Evolutionary conservation across 2,888 invertebrate species (phyloP), one percentile per base, ranked within the genome.

Genomic region (Oscheius sp.): DNA sequence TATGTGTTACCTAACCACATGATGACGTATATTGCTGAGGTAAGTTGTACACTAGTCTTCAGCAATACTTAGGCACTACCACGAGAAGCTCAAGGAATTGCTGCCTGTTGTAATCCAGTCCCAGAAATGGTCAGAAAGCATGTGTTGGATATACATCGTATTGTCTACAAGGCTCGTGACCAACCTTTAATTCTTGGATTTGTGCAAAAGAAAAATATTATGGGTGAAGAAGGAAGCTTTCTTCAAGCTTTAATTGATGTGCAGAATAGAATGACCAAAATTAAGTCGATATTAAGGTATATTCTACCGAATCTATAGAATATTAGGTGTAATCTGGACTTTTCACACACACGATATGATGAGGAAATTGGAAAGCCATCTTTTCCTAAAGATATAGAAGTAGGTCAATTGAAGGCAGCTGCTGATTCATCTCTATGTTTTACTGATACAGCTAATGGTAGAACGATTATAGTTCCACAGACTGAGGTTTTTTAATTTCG

Each of bases 1-100:
- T 97, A 93, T 87, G 92, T 98, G 51, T 88, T 98, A 68, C 96
- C 97, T 0, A 95, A 95, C 87, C 95, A 96, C 87, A 95, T 95
- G 95, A 87, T 98, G 88, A 86, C 96, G 63, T 91, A 93, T 85
- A 92, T 97, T 69, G 91, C 94, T 0, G 94, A 95, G 87, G 89
- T 49, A 12, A 5, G 8, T 24, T 6, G 6, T 26, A 20, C n/a
- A 20, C 5, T 17, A 2, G 32, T 14, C 2, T 41, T 41, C 45
- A 17, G 5, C n/a, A 41, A 17, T 1, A 32, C 68, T 59, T 36
- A 73, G 70, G 68, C 75, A 12, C 65, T 84, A 30, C 84, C 85
- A 4, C 74, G 80, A n/a, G 85, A 86, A 44, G 62, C 75, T 24
- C 75, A 81, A 85, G 96, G 96, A 1, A 91, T 98, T 70, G 87